A percentile compares a stretch with the other conserved stretches of the same genome.
These are phyloP conservation scores for Agraylea sexmaculata DNA, from an alignment of 1,140 invertebrate species.

Conservation along the genomic window DNA sequence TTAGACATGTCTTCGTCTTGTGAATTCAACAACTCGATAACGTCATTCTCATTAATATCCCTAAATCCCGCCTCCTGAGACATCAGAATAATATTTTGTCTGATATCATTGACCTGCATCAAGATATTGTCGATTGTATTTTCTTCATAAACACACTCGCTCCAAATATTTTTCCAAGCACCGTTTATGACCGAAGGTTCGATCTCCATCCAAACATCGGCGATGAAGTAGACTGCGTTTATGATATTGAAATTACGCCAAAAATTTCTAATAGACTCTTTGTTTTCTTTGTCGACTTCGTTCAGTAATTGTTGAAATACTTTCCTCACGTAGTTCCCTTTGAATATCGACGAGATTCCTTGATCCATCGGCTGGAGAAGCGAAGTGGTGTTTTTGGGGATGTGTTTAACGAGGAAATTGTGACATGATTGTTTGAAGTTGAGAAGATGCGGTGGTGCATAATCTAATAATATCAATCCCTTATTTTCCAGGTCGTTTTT, in stretches of 20 bases:
- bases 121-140: no score
- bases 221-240: background rate
- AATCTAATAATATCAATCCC: conserved; percentile 24
- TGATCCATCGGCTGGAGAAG: conserved; percentile 29
- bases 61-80: background rate
- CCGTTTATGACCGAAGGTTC: conserved; percentile 12
- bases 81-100: conserved; percentile 3
- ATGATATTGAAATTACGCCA: conserved; percentile 2
- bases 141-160: conserved; percentile 14
- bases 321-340: conserved; percentile 24
- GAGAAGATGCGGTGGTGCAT: conserved; percentile 23
- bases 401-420: conserved; percentile 20
- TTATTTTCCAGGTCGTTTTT: conserved; percentile 21
- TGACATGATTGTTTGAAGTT: conserved; percentile 19
- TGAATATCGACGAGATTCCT: conserved; percentile 27
- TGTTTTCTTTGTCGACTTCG: conserved; percentile 8
- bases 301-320: conserved; percentile 19
- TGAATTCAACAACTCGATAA: background rate
- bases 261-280: background rate
- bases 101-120: no score
- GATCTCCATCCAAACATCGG: background rate
- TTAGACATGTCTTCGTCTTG: no score
- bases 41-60: background rate
- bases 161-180: conserved; percentile 21
- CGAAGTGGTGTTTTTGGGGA: conserved; percentile 25